Evolutionary conservation across 2,797 vertebrate genomes (phyloP), one percentile per base, ranked within the genome.

Genomic region (Melanotaenia parkinsoni): DNA sequence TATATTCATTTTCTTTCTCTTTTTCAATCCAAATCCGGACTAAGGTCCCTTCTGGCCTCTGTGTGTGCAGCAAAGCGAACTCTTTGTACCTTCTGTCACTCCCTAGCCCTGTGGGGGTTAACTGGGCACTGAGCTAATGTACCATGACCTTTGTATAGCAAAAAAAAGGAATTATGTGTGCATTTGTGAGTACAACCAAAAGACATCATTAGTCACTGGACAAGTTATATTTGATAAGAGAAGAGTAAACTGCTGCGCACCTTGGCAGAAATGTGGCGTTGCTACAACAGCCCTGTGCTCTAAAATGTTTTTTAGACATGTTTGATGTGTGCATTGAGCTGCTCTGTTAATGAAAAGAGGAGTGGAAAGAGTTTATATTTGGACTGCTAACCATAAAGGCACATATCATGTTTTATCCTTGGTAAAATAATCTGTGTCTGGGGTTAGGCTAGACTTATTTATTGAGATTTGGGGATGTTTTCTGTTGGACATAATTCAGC

Each of bases 81-180:
- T 62, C 10, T 69, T 32, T 50, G 26, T 58, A 74, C 51, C 45
- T 64, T 64, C 3, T 13, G 43, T 72, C 57, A 9, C 47, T 38
- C 33, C 30, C 56, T 43, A 32, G 79, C 43, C 57, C 65, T 80
- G 63, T 40, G 33, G 80, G 79, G 74, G 86, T 86, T 88, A 81
- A 89, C 76, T 37, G 66, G 58, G 70, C 62, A 77, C 68, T 68
- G 77, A 81, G 80, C 79, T 87, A 83, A 89, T 87, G 76, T 82
- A 85, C 83, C 81, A 35, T 89, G 83, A 91, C 84, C 83, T 84
- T 86, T 81, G 65, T 80, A 73, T 66, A 72, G 70, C 67, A 77
- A 77, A 70, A 70, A 56, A 14, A 63, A 4, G 45, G 16, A 33
- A 60, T 38, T 24, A 18, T 14, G 45, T 54, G 30, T 54, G 63